Base-by-base conservation (phyloP, 2,888 invertebrate genomes). In the Glaucopsyche alexis region DNA sequence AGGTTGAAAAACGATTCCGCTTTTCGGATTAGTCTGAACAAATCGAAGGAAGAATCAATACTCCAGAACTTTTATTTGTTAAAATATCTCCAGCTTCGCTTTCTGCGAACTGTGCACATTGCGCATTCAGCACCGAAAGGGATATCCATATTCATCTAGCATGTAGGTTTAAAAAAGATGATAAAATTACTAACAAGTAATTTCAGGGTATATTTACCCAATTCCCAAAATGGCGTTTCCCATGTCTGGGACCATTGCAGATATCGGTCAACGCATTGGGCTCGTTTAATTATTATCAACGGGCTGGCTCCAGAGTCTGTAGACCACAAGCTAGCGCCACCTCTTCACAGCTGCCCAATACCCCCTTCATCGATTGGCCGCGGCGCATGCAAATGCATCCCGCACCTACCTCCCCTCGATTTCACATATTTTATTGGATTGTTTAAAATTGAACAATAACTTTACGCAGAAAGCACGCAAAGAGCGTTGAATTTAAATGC, bases 341-440 rank as follows among this genome's bases (percentile, higher is more conserved):
- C 55, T 55, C 29, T 60, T 29, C 55, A 29, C 29, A 11, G 29
- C 69, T 11, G 29, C 69, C 29, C 64, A 29, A 0, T 7, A 13
- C 71, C 74, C 76, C 76, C 65, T 67, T 76, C 77, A 78, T 77
- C 77, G 77, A 78, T 78, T 78, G 84, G 80, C 77, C 77, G 80
- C 80, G 79, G 80, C 81, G 84, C 83, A 87, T 88, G 85, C 86
- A 88, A 88, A 88, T 88, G 87, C 84, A 87, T 84, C 83, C 81
- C 81, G 80, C 45, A 64, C 40, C 6, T 40, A 29, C 29, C 42
- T 29, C 14, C 45, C n/a, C 14, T 67, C 52, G 19, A 55, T 19
- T 72, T 69, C 47, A 49, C 19, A 69, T 67, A 73, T 74, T 76
- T 77, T 74, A 75, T 74, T 74, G 70, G 66, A 75, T 76, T 74